Conservation (phyloP, 37 sponge, comb jelly and placozoan species). For the Aphrocallistes beatrix region DNA sequence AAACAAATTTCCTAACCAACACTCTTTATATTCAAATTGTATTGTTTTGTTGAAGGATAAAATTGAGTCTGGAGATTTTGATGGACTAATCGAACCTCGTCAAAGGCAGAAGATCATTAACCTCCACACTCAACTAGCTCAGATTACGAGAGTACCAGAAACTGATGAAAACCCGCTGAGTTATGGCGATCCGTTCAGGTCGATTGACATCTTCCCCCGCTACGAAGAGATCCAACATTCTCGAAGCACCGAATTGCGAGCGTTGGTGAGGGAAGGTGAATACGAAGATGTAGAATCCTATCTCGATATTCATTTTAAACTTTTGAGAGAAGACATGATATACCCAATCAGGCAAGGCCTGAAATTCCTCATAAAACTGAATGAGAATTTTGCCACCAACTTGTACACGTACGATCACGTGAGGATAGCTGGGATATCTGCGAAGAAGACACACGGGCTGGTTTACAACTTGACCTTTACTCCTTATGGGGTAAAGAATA, state of each 20-base stretch:
- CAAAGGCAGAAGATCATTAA: neutral
- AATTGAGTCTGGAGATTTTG: neutral
- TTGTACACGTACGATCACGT: conserved; percentile 37
- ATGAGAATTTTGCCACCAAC: neutral
- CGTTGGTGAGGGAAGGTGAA: conserved; percentile 20
- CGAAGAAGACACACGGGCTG: conserved; percentile 26
- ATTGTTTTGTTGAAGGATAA: neutral
- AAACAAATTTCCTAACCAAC: neutral
- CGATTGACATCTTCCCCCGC: neutral
- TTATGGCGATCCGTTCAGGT: neutral
- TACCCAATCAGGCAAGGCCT: conserved; percentile 58
- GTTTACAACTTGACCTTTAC: conserved; percentile 45
- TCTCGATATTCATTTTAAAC: conserved; percentile 71
- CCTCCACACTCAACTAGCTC: neutral
- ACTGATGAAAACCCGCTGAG: neutral
- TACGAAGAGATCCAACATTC: neutral
- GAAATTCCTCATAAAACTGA: neutral
- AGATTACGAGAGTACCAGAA: neutral
- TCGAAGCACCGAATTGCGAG: neutral
- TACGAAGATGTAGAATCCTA: conserved; percentile 63
- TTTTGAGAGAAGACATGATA: conserved; percentile 77
- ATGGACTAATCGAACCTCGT: neutral
- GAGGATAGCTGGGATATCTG: conserved; percentile 21
- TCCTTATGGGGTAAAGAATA: neutral
- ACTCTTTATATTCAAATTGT: neutral